Conservation (phyloP, 2,113 vertebrate genomes). For the Paratilapia polleni region DNA sequence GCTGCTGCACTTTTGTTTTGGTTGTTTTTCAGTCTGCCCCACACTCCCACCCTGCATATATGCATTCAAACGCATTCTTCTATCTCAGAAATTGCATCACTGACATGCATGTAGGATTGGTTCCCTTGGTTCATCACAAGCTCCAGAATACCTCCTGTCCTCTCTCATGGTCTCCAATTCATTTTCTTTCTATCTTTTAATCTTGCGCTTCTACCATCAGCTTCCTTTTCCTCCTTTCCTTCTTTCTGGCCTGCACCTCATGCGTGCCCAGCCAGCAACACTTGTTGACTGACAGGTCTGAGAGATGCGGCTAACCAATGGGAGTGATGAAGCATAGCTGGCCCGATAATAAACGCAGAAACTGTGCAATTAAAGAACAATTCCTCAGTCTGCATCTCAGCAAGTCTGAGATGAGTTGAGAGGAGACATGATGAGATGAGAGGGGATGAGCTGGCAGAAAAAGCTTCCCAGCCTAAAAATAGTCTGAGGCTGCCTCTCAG, state of each 20-base stretch:
- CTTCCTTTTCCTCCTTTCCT: not conserved
- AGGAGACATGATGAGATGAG: constrained; percentile 27
- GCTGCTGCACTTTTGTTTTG: constrained; percentile 65
- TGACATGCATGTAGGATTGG: constrained; percentile 54
- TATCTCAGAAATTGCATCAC: constrained; percentile 62
- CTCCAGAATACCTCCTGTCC: constrained; percentile 16
- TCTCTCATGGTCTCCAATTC: not conserved
- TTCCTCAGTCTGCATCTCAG: constrained; percentile 52
- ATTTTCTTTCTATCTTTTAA: constrained; percentile 13
- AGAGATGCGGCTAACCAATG: constrained; percentile 68
- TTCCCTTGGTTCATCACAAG: constrained; percentile 48
- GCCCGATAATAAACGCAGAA: constrained; percentile 48
- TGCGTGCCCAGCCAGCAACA: not conserved
- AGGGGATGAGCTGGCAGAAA: constrained; percentile 59
- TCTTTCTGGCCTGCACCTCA: not conserved
- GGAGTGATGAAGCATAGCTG: constrained; percentile 58
- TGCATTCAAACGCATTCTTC: constrained; percentile 3
- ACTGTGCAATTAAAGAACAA: constrained; percentile 65
- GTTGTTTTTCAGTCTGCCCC: constrained; percentile 22
- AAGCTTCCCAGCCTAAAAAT: constrained; percentile 62
- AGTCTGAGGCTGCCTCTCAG: constrained; percentile 48
- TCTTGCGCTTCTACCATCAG: not conserved
- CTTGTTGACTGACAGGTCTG: constrained; percentile 39
- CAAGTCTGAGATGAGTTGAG: constrained; percentile 32
- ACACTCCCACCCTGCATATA: not conserved